Evolutionary conservation across 2,113 vertebrate genomes (phyloP).

Genomic region (Sylvietta virens): DNA sequence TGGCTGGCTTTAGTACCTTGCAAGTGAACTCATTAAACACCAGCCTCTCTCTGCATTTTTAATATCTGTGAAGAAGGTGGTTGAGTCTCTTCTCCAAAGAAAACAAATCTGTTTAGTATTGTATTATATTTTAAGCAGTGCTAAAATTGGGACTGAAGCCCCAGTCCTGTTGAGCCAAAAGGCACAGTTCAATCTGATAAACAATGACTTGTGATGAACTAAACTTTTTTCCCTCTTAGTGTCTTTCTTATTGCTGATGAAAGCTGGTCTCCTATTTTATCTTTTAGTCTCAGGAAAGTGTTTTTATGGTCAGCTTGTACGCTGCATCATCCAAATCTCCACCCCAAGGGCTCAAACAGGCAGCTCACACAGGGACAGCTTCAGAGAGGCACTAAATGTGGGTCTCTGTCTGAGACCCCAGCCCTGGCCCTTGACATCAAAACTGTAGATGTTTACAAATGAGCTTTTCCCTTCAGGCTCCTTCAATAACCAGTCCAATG

Average conservation of each 20-base stretch:
- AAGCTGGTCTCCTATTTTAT: not conserved
- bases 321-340: not conserved
- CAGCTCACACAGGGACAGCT: not conserved
- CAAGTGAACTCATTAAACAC: conserved; percentile 34
- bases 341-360: not conserved
- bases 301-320: not conserved
- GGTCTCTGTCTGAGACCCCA: not conserved
- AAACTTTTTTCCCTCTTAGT: not conserved
- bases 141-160: not conserved
- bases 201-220: fast-evolving
- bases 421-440: not conserved
- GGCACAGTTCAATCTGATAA: not conserved
- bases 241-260: not conserved
- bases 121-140: not conserved
- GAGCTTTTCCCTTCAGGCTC: not conserved
- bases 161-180: not conserved
- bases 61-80: not conserved
- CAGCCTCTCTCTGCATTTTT: not conserved
- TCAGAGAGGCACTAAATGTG: not conserved
- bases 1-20: conserved; percentile 10
- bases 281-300: conserved; percentile 31
- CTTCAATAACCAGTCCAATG: not conserved
- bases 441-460: not conserved
- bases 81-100: not conserved
- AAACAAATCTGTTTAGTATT: not conserved